Evolutionary conservation across 2,113 vertebrate species (phyloP).

Genomic region (Archilochus colubris): DNA sequence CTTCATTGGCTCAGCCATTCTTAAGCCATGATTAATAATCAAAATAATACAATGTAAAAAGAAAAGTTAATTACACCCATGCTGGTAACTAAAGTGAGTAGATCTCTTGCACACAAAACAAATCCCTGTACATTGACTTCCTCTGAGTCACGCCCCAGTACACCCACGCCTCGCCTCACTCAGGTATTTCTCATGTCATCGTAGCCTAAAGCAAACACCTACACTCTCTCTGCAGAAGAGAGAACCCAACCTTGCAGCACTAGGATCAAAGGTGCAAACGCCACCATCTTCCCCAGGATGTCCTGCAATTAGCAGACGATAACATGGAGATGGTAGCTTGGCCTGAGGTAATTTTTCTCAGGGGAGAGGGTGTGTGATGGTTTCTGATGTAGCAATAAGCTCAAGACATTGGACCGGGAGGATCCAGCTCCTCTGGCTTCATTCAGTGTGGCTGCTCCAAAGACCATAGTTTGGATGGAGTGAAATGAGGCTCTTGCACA

Average conservation of each 20-base stretch:
- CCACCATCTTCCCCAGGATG: slow-evolving; percentile 54
- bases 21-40: slow-evolving; percentile 73
- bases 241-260: slow-evolving; percentile 12
- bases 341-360: slow-evolving; percentile 12
- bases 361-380: not conserved
- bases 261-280: slow-evolving; percentile 13
- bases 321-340: slow-evolving; percentile 1
- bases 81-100: slow-evolving; percentile 76
- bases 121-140: slow-evolving; percentile 75
- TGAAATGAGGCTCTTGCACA: not conserved
- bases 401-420: not conserved
- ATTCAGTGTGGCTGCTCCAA: not conserved
- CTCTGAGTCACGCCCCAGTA: slow-evolving; percentile 76
- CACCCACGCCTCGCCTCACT: slow-evolving; percentile 77
- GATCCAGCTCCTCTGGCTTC: not conserved
- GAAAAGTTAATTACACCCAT: slow-evolving; percentile 64
- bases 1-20: slow-evolving; percentile 64
- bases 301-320: slow-evolving; percentile 45
- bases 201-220: slow-evolving; percentile 76
- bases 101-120: slow-evolving; percentile 70
- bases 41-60: slow-evolving; percentile 72
- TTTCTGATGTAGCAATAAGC: not conserved
- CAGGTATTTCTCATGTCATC: slow-evolving; percentile 80
- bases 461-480: not conserved
- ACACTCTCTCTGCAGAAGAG: slow-evolving; percentile 41